Conservation (phyloP, 2,888 invertebrate genomes). For the Zele albiditarsus region DNA sequence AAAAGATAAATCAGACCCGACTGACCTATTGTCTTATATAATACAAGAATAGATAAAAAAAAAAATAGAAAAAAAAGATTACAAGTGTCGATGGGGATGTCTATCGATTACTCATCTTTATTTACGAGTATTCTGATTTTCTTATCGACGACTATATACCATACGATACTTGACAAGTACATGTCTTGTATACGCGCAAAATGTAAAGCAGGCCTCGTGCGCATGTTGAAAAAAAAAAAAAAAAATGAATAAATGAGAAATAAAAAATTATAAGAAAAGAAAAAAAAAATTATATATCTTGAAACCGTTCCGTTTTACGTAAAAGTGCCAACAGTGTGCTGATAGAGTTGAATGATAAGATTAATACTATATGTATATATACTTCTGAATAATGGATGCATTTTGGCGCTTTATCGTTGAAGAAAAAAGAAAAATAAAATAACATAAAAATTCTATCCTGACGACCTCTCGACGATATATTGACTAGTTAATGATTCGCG, state of each 20-base stretch:
- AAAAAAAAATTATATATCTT: constrained; percentile 11
- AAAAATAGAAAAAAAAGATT: neutral
- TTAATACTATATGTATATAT: constrained; percentile 28
- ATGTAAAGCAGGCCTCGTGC: constrained; percentile 1
- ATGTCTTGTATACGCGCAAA: constrained; percentile 13
- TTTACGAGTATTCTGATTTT: constrained; percentile 29
- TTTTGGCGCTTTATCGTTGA: constrained; percentile 59
- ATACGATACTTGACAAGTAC: neutral
- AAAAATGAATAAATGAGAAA: constrained; percentile 7
- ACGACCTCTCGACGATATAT: neutral
- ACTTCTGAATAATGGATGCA: constrained; percentile 66
- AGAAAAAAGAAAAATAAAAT: constrained; percentile 33
- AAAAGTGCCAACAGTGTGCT: constrained; percentile 44
- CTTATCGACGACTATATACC: constrained; percentile 24
- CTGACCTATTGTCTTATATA: neutral
- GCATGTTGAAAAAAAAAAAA: constrained; percentile 13
- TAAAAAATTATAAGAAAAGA: neutral
- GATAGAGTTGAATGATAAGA: constrained; percentile 48
- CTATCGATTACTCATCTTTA: constrained; percentile 35
- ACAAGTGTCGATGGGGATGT: constrained; percentile 5
- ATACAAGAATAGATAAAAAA: neutral
- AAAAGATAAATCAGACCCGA: neutral
- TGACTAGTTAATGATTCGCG: constrained; percentile 10
- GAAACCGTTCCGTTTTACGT: constrained; percentile 42
- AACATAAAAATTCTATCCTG: constrained; percentile 22